Conservation (phyloP, 2,113 vertebrate species). For the Solenodon paradoxus region DNA sequence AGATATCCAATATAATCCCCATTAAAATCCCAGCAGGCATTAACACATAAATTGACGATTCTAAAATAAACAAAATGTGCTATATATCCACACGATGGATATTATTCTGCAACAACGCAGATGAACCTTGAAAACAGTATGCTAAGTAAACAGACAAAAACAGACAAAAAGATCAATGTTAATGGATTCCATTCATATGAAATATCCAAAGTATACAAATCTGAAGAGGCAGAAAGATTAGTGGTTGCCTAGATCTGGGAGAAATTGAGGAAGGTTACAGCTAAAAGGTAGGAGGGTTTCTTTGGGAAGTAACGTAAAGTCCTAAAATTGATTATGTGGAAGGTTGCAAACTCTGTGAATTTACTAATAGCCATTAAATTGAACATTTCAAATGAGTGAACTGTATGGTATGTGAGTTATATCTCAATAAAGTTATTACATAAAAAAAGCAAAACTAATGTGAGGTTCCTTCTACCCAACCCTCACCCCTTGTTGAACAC, state of each 20-base stretch:
- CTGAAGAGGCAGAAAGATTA: neutral
- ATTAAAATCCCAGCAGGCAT: neutral
- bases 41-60: neutral
- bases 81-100: neutral
- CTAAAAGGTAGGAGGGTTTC: constrained; percentile 1
- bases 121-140: constrained; percentile 24
- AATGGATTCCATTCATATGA: neutral
- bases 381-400: neutral
- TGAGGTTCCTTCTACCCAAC: neutral
- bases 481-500: neutral
- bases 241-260: neutral
- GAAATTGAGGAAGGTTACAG: neutral
- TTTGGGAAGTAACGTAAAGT: constrained; percentile 31
- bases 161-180: neutral
- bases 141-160: constrained; percentile 24
- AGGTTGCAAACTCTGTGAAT: constrained; percentile 15
- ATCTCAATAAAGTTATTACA: neutral
- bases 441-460: neutral
- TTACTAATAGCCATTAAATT: neutral
- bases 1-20: neutral
- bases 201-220: constrained; percentile 24
- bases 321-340: neutral
- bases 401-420: neutral
- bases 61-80: constrained; percentile 15
- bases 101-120: neutral